Percentiles rank a stretch among this genome's conserved stretches.
Evolutionary conservation across 2,888 invertebrate species (phyloP).

Genomic region (Iphiclides podalirius): DNA sequence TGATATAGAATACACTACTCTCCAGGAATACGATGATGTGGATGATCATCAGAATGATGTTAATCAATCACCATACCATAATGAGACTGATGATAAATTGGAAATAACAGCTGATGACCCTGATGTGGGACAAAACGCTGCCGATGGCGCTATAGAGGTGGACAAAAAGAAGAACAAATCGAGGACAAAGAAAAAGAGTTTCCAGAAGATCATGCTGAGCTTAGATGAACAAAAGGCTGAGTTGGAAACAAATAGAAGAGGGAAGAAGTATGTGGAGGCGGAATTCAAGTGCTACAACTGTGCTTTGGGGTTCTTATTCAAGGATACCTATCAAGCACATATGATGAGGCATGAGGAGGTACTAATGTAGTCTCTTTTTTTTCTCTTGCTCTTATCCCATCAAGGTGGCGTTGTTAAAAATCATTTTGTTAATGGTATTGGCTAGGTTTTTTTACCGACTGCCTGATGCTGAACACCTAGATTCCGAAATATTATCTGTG

Average conservation of each 20-base stretch:
- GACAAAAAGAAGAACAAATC: slow-evolving; percentile 31
- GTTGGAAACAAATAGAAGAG: slow-evolving; percentile 54
- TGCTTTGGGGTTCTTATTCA: slow-evolving; percentile 60
- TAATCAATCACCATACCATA: slow-evolving; percentile 15
- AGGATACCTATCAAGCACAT: slow-evolving; percentile 67
- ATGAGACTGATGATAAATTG: slow-evolving; percentile 17
- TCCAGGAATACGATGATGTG: background rate
- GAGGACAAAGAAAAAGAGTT: slow-evolving; percentile 41
- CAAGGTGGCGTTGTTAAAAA: too few species aligned
- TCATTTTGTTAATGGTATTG: too few species aligned
- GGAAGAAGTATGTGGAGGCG: slow-evolving; percentile 60
- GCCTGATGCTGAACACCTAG: too few species aligned
- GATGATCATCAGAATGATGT: slow-evolving; percentile 19
- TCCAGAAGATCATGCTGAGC: slow-evolving; percentile 47
- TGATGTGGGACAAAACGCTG: slow-evolving; percentile 17
- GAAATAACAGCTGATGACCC: slow-evolving; percentile 22
- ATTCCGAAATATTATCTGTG: too few species aligned
- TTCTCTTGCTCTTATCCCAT: too few species aligned
- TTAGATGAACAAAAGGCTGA: slow-evolving; percentile 63
- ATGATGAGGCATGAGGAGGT: slow-evolving; percentile 77
- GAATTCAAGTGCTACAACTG: slow-evolving; percentile 67
- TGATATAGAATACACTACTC: background rate
- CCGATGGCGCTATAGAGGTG: slow-evolving; percentile 7
- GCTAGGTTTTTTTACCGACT: too few species aligned
- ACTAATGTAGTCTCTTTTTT: slow-evolving; percentile 4